Percentiles rank a stretch among this genome's conserved stretches.
Evolutionary conservation across 2,888 invertebrate species (phyloP).

Genomic region (Meandrusa payeni): DNA sequence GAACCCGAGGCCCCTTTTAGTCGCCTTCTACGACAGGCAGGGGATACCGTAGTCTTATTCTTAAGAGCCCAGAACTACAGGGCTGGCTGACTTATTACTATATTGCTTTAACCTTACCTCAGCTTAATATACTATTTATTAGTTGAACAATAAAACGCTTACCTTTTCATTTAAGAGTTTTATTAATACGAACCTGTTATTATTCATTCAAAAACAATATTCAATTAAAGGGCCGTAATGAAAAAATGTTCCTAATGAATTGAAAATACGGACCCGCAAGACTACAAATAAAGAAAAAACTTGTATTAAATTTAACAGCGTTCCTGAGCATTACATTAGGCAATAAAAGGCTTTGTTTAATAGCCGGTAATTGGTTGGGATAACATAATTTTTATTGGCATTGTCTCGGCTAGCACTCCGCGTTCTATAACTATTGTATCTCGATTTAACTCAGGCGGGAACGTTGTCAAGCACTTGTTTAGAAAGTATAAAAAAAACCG

Average conservation of each 20-base stretch:
- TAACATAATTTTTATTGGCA: slow-evolving; percentile 73
- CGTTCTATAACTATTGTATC: slow-evolving; percentile 40
- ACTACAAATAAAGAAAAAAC: slow-evolving; percentile 29
- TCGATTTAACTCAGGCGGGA: slow-evolving; percentile 35
- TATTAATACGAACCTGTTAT: slow-evolving; percentile 17
- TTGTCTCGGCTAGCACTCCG: slow-evolving; percentile 56
- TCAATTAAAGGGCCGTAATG: slow-evolving; percentile 24
- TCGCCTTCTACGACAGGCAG: too few species aligned
- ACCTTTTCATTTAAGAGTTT: slow-evolving; percentile 1
- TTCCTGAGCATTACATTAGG: slow-evolving; percentile 48
- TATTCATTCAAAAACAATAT: slow-evolving; percentile 23
- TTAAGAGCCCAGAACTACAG: too few species aligned
- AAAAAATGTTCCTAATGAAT: slow-evolving; percentile 32
- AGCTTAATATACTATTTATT: slow-evolving; percentile 8
- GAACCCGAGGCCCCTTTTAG: too few species aligned
- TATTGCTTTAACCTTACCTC: too few species aligned
- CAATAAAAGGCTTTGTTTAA: slow-evolving; percentile 67
- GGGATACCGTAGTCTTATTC: too few species aligned
- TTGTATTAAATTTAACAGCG: slow-evolving; percentile 43
- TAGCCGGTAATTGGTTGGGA: slow-evolving; percentile 65
- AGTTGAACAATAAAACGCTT: slow-evolving; percentile 12
- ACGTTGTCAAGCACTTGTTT: too few species aligned
- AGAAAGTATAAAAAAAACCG: too few species aligned
- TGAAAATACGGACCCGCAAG: slow-evolving; percentile 20
- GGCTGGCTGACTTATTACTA: too few species aligned